phyloP scores from a whole-genome alignment of 2,113 vertebrate species.

The Hyla sarda region DNA sequence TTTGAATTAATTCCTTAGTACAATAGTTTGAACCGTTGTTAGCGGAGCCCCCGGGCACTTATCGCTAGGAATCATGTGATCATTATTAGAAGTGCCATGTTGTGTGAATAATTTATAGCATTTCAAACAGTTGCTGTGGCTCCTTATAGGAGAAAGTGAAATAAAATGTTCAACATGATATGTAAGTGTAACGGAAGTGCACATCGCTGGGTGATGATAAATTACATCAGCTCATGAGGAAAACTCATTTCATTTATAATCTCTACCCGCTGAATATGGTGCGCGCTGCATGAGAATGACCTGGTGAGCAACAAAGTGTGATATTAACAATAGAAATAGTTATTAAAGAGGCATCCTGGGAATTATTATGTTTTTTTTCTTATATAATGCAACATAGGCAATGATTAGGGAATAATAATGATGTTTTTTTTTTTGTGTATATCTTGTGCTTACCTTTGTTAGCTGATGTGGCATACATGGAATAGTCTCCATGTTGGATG shows the following conservation, averaged over 20 bases:
- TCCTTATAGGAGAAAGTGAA: constrained; percentile 63
- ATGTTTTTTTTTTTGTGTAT: no score
- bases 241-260: constrained; percentile 57
- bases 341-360: background rate
- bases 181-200: constrained; percentile 61
- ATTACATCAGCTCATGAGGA: constrained; percentile 63
- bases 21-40: constrained; percentile 8
- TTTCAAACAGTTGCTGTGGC: constrained; percentile 63
- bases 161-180: constrained; percentile 58
- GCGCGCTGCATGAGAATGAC: background rate
- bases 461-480: no score
- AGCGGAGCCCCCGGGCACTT: background rate
- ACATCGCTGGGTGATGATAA: constrained; percentile 60
- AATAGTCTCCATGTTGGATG: no score
- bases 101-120: constrained; percentile 61
- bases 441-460: no score
- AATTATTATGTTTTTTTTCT: no score
- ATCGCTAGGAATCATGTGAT: constrained; percentile 37
- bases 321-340: background rate
- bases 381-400: no score
- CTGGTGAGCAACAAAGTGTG: background rate
- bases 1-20: constrained; percentile 14
- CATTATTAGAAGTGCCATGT: constrained; percentile 43
- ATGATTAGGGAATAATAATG: no score
- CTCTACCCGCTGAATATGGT: constrained; percentile 19